Conservation (phyloP, 1,140 invertebrate genomes). For the Drosophila eugracilis region DNA sequence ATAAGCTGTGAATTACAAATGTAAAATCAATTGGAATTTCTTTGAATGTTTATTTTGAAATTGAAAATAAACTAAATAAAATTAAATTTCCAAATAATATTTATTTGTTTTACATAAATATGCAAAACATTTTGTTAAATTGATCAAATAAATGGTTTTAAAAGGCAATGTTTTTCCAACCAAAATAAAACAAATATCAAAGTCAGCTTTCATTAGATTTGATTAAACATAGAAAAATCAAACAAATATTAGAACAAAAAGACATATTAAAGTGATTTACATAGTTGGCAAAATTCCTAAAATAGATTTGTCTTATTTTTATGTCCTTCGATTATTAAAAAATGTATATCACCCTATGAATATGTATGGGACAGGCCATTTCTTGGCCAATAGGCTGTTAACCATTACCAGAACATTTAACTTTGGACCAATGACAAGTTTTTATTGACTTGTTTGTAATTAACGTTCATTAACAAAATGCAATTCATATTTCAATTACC, state of each 20-base stretch:
- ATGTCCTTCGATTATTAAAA: not conserved
- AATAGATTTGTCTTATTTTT: too few relatives aligned
- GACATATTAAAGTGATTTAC: too few relatives aligned
- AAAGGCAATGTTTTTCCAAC: too few relatives aligned
- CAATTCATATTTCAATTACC: slow-evolving; percentile 36
- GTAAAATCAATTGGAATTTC: not conserved
- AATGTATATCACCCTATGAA: not conserved
- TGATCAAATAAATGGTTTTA: not conserved
- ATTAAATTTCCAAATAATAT: not conserved
- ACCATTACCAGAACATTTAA: slow-evolving; percentile 14
- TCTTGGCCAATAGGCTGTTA: slow-evolving; percentile 12
- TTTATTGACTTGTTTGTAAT: slow-evolving; percentile 29
- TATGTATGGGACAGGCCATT: not conserved
- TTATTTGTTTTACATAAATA: not conserved
- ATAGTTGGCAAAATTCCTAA: too few relatives aligned
- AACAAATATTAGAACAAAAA: not conserved
- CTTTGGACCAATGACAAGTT: slow-evolving; percentile 5
- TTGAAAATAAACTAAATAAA: not conserved
- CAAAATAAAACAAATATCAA: too few relatives aligned
- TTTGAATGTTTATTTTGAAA: not conserved
- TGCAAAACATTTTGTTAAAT: not conserved
- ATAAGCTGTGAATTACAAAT: not conserved
- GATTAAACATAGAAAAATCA: not conserved
- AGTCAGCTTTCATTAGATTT: not conserved
- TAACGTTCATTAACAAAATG: slow-evolving; percentile 40